Conservation (phyloP, 2,797 vertebrate genomes). For the Hydrocynus forskahlii region DNA sequence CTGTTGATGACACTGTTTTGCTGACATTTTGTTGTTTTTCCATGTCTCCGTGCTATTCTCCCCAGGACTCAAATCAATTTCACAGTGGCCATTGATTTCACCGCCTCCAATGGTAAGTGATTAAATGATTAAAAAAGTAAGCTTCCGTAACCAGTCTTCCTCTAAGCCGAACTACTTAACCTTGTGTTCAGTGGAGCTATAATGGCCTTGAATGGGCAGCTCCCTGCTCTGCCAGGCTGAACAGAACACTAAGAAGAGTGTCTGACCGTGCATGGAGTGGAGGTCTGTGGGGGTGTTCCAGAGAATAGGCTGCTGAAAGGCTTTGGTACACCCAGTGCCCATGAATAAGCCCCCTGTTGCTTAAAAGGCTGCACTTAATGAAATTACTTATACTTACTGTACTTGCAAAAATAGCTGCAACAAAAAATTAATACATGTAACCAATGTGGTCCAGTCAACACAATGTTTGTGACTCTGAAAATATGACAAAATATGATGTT, state of each 20-base stretch:
- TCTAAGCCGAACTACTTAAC: slow-evolving; percentile 2
- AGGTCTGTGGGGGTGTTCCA: background rate
- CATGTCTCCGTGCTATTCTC: slow-evolving; percentile 39
- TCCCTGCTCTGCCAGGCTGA: slow-evolving; percentile 13
- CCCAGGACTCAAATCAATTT: slow-evolving; percentile 95
- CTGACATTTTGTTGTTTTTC: slow-evolving; percentile 51
- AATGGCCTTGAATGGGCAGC: slow-evolving; percentile 15
- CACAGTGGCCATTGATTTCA: slow-evolving; percentile 98
- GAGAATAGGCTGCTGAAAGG: slow-evolving; percentile 27
- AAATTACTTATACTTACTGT: slow-evolving; percentile 47
- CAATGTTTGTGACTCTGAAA: slow-evolving; percentile 9
- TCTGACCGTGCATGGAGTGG: background rate
- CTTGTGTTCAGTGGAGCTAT: slow-evolving; percentile 14
- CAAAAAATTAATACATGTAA: slow-evolving; percentile 24
- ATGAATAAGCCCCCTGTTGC: slow-evolving; percentile 4
- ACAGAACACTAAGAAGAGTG: background rate
- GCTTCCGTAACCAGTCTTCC: background rate
- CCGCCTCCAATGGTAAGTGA: slow-evolving; percentile 94
- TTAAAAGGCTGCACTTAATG: slow-evolving; percentile 44
- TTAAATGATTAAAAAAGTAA: slow-evolving; percentile 39
- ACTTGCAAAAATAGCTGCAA: slow-evolving; percentile 27
- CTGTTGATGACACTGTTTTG: slow-evolving; percentile 4
- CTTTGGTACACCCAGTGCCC: background rate
- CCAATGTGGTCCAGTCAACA: slow-evolving; percentile 18
- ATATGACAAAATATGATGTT: slow-evolving; percentile 4